Base-by-base conservation (phyloP, 2,888 invertebrate species). In the Leptarthrus brevirostris region DNA sequence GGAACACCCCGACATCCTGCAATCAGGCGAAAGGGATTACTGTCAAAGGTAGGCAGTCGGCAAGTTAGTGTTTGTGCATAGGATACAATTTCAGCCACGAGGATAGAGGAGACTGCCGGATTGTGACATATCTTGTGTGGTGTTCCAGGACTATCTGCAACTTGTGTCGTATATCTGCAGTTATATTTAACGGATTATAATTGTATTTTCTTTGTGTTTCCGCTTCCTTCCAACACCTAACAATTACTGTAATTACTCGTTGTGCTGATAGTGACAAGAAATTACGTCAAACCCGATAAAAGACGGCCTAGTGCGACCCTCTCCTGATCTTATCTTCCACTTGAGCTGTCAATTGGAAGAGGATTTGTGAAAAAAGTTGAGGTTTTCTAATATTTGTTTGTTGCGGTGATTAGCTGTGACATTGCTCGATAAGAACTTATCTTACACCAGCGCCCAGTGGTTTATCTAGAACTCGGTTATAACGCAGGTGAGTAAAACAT, bases 11-110 rank as follows among this genome's bases (percentile, higher is more conserved):
- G 30, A 26, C 36, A 58, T 58, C 16, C 20, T 1, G 12, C 20
- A 12, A 30, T 12, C 18, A 40, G 18, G 47, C n/a, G 24, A 47
- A 64, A 44, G 16, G 14, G 61, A 36, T 18, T 40, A 30, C 20
- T 4, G 20, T 16, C 14, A 8, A 22, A 44, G 14, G 1, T 10
- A n/a, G 36, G 8, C 18, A 44, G 24, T 18, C 18, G 26, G 18
- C 26, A 8, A 58, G 18, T 26, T 10, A 40, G 22, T 61, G 6
- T 40, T 36, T 40, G 22, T 36, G 40, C 20, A 40, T n/a, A 22
- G 40, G 20, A 61, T 61, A 40, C 20, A 40, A 49, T 49, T 49
- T 49, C 49, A 18, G 8, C 16, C 20, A 20, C 40, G 40, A 49
- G 49, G 49, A 49, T 49, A 44, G 14, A 14, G 14, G 44, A 6